phyloP scores from a whole-genome alignment of 2,797 vertebrate genomes.

The Rousettus madagascariensis region DNA sequence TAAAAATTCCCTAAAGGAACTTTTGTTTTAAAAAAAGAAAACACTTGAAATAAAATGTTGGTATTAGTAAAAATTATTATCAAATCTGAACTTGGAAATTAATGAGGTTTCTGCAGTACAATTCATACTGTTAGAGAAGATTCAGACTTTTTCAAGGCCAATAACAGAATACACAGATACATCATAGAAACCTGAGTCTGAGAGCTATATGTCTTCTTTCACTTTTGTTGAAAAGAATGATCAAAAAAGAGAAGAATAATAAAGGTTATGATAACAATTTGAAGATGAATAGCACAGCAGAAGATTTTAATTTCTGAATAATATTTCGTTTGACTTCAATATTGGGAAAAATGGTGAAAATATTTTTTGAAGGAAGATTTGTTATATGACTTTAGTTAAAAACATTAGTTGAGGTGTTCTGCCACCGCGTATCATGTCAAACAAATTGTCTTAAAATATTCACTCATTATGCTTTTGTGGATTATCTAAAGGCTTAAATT shows the following conservation, averaged over 20 bases:
- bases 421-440: background rate
- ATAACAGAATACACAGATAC: background rate
- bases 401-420: background rate
- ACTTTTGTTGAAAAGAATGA: background rate
- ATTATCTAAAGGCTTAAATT: slow-evolving; percentile 23
- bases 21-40: background rate
- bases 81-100: background rate
- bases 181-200: background rate
- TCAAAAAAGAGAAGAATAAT: background rate
- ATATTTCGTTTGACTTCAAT: slow-evolving; percentile 26
- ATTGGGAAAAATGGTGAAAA: background rate
- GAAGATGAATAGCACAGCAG: background rate
- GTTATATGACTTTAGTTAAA: slow-evolving; percentile 22
- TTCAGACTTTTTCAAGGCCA: background rate
- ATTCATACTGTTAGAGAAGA: background rate
- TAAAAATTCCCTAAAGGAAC: background rate
- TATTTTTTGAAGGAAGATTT: background rate
- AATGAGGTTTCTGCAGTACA: slow-evolving; percentile 5
- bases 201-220: background rate
- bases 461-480: slow-evolving; percentile 30
- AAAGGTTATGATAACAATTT: background rate
- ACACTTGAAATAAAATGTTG: background rate
- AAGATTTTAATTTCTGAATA: background rate
- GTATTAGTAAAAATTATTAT: background rate
- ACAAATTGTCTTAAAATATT: slow-evolving; percentile 27